Evolutionary conservation across 2,888 invertebrate species (phyloP), one percentile per base, ranked within the genome.

Genomic region (Eristalis pertinax): DNA sequence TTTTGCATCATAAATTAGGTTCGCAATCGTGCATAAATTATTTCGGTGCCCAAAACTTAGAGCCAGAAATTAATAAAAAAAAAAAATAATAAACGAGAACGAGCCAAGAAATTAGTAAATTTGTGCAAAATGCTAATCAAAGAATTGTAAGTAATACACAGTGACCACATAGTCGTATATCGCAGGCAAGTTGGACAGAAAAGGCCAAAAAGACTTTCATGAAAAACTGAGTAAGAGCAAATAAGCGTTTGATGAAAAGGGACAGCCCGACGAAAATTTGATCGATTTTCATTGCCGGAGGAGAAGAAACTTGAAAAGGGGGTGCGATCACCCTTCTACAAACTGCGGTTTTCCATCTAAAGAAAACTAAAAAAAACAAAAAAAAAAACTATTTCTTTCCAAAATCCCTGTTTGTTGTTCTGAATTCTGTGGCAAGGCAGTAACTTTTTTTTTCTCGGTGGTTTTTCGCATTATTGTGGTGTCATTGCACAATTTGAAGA

Each of bases 71-170:
- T 60, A 63, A 73, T 15, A 58, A 38, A 32, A 72, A n/a, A n/a
- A n/a, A n/a, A n/a, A n/a, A n/a, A n/a, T n/a, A n/a, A 62, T 60
- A 68, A 65, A 63, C 41, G 13, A 60, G 58, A 72, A 43, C 29
- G 50, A 76, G 77, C 5, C 38, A 60, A 32, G 74, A 79, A 76
- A 65, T 84, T 50, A 69, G 79, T 87, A 79, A 87, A 87, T 64
- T 83, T 76, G 87, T 87, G 87, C 84, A 84, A 87, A 87, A 87
- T 87, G 87, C 75, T 87, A 76, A 87, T 87, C 84, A 87, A 87
- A 87, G 87, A 87, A 87, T 87, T 56, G 87, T 87, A 87, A 87
- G 87, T 87, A 84, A 68, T 63, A 78, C 67, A 84, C 75, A 86
- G 50, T 67, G 41, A 35, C 62, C 19, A 58, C 43, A 64, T n/a